phyloP scores from a whole-genome alignment of 2,797 vertebrate genomes.

The Sciurus carolinensis region DNA sequence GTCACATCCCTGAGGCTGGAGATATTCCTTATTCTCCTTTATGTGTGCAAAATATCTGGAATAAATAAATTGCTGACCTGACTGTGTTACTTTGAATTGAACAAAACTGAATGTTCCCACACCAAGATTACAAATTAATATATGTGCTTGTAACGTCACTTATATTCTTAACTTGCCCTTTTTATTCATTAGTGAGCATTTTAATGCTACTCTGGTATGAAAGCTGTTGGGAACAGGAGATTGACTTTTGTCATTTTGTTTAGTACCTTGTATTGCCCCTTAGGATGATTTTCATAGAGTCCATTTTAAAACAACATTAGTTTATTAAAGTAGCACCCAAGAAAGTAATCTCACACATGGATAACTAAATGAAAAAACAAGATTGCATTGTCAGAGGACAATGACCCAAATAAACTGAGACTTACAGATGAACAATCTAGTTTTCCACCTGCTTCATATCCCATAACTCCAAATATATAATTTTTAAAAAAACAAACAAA shows the following conservation, averaged over 20 bases:
- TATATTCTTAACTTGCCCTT: neutral
- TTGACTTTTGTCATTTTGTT: neutral
- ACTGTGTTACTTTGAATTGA: neutral
- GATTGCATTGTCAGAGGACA: neutral
- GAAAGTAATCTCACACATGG: neutral
- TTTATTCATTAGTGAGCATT: neutral
- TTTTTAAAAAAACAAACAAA: neutral
- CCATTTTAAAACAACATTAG: neutral
- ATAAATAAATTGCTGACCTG: neutral
- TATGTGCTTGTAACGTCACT: neutral
- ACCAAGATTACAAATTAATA: neutral
- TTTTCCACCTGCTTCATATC: neutral
- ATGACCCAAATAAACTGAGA: neutral
- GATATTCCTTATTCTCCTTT: neutral
- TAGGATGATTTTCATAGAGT: neutral
- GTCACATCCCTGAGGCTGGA: neutral
- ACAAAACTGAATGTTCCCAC: neutral
- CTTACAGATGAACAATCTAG: neutral
- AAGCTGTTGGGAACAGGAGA: neutral
- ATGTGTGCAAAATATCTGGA: neutral
- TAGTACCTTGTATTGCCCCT: neutral
- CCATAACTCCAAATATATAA: neutral
- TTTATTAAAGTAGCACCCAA: neutral
- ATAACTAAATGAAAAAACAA: neutral
- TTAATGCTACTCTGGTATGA: neutral